Evolutionary conservation across 2,113 vertebrate species (phyloP).

Genomic region (Pygoscelis antarcticus): DNA sequence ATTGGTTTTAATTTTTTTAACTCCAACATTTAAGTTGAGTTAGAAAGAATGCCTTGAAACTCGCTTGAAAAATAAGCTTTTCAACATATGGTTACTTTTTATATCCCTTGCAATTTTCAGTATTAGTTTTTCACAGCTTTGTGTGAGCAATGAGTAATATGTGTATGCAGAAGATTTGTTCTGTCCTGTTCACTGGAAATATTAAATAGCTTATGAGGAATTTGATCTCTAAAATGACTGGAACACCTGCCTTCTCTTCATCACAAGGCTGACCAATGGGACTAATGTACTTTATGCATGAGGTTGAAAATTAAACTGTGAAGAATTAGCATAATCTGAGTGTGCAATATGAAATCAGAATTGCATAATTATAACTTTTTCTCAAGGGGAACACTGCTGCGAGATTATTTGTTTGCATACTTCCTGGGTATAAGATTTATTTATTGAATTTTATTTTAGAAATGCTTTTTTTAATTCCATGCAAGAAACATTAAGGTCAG

Average conservation of each 20-base stretch:
- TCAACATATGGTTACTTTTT: background rate
- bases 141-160: background rate
- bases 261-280: rapidly evolving
- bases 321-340: background rate
- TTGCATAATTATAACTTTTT: background rate
- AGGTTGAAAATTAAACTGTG: background rate
- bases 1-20: background rate
- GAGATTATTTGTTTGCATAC: background rate
- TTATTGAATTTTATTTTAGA: background rate
- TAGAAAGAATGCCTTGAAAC: background rate
- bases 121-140: background rate
- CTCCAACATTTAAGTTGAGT: background rate
- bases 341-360: background rate
- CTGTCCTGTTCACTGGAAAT: background rate
- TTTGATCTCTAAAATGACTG: background rate
- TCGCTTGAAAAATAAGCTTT: background rate
- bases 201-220: background rate
- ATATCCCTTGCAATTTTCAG: background rate
- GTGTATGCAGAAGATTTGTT: background rate
- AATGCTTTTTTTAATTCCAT: background rate
- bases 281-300: background rate
- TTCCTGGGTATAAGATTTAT: background rate
- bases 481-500: background rate
- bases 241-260: background rate
- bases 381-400: background rate